Percentiles rank a stretch among this genome's conserved stretches.
These are phyloP conservation scores for Danaus chrysippus DNA, from an alignment of 2,888 invertebrate genomes.

Conservation along the genomic window DNA sequence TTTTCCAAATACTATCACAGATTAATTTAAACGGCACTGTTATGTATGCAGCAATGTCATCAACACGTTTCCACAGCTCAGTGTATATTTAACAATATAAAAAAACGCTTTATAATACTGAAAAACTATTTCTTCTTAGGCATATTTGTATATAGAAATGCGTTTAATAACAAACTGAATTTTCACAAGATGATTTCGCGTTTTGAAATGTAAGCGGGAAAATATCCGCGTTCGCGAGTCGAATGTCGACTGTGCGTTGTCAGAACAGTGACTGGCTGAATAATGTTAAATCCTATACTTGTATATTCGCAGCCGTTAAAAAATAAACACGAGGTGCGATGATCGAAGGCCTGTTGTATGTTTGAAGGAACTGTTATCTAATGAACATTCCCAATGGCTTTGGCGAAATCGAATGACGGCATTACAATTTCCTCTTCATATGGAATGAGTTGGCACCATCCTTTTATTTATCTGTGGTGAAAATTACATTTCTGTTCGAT, in stretches of 20 bases:
- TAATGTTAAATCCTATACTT: slow-evolving; percentile 58
- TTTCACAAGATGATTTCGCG: slow-evolving; percentile 39
- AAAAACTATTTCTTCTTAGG: slow-evolving; percentile 70
- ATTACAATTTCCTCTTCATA: slow-evolving; percentile 19
- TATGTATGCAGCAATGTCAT: slow-evolving; percentile 55
- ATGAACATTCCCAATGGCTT: slow-evolving; percentile 37
- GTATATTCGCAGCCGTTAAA: slow-evolving; percentile 73
- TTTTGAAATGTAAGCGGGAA: slow-evolving; percentile 58
- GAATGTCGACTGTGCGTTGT: slow-evolving; percentile 57
- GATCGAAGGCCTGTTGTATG: slow-evolving; percentile 61
- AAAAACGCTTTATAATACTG: slow-evolving; percentile 18
- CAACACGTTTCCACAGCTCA: slow-evolving; percentile 54
- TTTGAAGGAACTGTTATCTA: slow-evolving; percentile 64
- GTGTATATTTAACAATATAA: slow-evolving; percentile 42
- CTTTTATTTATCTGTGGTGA: no score
- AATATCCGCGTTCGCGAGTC: slow-evolving; percentile 50
- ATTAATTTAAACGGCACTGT: slow-evolving; percentile 52
- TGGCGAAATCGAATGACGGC: slow-evolving; percentile 30
- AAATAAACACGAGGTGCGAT: slow-evolving; percentile 70
- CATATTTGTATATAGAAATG: slow-evolving; percentile 47
- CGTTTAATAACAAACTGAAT: slow-evolving; percentile 35
- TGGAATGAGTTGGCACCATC: neutral
- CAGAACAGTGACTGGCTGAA: slow-evolving; percentile 69
- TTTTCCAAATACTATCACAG: slow-evolving; percentile 65
- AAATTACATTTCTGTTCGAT: no score